Evolutionary conservation across 1,140 invertebrate species (phyloP).

Genomic region (Ptiloglossa arizonensis): DNA sequence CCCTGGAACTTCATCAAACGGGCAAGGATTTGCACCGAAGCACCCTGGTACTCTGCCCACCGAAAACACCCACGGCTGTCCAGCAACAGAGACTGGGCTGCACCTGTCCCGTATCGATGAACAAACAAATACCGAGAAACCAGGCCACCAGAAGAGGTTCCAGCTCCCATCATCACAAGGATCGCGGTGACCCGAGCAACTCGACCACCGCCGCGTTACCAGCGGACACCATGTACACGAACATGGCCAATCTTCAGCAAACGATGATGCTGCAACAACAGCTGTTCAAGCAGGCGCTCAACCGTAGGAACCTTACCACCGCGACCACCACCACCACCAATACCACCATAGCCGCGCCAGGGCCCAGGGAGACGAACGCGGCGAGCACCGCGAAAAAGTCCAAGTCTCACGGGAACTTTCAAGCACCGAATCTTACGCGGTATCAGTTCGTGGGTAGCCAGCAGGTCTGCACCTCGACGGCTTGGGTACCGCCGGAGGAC

Average conservation of each 20-base stretch:
- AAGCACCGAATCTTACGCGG: slow-evolving; percentile 84
- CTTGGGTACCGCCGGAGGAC: slow-evolving; percentile 73
- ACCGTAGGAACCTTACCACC: slow-evolving; percentile 74
- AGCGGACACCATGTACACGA: slow-evolving; percentile 87
- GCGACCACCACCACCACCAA: slow-evolving; percentile 47
- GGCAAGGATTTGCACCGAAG: slow-evolving; percentile 80
- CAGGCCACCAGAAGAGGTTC: slow-evolving; percentile 63
- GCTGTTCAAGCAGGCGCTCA: slow-evolving; percentile 85
- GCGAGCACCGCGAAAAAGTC: slow-evolving; percentile 69
- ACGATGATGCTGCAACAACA: slow-evolving; percentile 89
- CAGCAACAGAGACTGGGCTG: slow-evolving; percentile 58
- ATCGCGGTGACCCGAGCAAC: slow-evolving; percentile 25
- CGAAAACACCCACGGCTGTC: slow-evolving; percentile 47
- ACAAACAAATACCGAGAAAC: too few species aligned
- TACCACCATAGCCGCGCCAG: slow-evolving; percentile 1
- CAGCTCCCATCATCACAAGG: slow-evolving; percentile 67
- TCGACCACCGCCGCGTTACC: slow-evolving; percentile 64
- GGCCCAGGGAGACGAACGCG: slow-evolving; percentile 55
- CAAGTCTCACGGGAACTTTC: slow-evolving; percentile 77
- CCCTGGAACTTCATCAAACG: slow-evolving; percentile 83
- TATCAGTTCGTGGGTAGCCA: slow-evolving; percentile 85
- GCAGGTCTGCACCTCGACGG: slow-evolving; percentile 78
- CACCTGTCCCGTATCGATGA: slow-evolving; percentile 67
- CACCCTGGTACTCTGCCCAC: slow-evolving; percentile 80
- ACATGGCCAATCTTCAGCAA: slow-evolving; percentile 87